Evolutionary conservation across 2,888 invertebrate species (phyloP).

Genomic region (Andrena marginata): DNA sequence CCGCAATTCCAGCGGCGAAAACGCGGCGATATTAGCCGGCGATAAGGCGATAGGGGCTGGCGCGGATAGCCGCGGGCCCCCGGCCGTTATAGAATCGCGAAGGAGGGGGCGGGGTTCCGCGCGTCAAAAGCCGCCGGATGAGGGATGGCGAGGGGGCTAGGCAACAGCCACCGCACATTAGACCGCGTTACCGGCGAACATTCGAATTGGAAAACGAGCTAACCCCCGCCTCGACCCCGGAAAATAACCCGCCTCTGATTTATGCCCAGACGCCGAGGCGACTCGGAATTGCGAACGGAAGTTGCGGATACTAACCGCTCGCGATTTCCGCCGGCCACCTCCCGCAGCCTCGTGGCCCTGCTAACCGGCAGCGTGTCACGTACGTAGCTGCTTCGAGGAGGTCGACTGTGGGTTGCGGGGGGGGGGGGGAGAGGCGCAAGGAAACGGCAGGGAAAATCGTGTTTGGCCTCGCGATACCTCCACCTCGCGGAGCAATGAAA

Average conservation of each 20-base stretch:
- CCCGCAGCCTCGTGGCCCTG: neutral
- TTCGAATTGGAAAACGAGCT: conserved; percentile 68
- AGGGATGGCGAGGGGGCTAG: conserved; percentile 21
- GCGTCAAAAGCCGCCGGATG: conserved; percentile 23
- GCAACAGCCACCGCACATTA: conserved; percentile 25
- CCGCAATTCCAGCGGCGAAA: conserved; percentile 80
- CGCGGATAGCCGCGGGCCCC: conserved; percentile 18
- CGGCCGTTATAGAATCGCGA: conserved; percentile 27
- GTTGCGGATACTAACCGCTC: conserved; percentile 35
- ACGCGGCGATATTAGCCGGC: conserved; percentile 75
- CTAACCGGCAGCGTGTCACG: conserved; percentile 1
- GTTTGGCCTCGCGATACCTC: neutral
- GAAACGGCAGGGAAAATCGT: neutral
- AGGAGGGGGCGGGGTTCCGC: conserved; percentile 11
- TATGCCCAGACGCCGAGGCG: conserved; percentile 14
- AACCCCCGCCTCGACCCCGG: conserved; percentile 39
- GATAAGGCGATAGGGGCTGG: conserved; percentile 64
- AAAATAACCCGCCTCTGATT: conserved; percentile 50
- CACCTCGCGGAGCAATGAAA: too few species aligned
- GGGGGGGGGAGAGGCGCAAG: too few species aligned
- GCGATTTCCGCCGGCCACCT: conserved; percentile 19
- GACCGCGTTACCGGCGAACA: conserved; percentile 22
- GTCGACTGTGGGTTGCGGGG: too few species aligned
- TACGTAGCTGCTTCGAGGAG: neutral
- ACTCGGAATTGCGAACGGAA: conserved; percentile 24